A percentile compares a stretch with the other conserved stretches of the same genome.
These are phyloP conservation scores for Eulimnadia texana DNA, from an alignment of 1,140 invertebrate species.

Conservation along the genomic window DNA sequence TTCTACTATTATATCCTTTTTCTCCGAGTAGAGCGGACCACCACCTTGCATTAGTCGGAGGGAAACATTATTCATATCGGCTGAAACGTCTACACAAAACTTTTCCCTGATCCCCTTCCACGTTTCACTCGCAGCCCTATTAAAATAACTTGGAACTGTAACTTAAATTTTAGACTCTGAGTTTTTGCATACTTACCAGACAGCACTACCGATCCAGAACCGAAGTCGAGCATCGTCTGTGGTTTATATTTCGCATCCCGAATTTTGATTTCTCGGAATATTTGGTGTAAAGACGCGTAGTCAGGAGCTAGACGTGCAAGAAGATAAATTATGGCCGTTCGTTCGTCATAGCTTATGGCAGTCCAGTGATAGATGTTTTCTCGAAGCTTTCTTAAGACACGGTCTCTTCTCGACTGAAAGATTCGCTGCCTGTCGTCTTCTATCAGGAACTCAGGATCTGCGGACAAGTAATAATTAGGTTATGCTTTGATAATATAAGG, in stretches of 20 bases:
- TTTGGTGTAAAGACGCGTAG: constrained; percentile 50
- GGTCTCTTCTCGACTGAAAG: not conserved
- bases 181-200: no score
- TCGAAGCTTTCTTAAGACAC: constrained; percentile 34
- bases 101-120: constrained; percentile 65
- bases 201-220: constrained; percentile 71
- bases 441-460: constrained; percentile 1
- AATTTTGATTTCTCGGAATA: constrained; percentile 56
- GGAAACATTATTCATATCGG: constrained; percentile 63
- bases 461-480: no score
- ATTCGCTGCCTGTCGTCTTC: constrained; percentile 23
- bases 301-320: constrained; percentile 49
- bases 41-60: constrained; percentile 49
- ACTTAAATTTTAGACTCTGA: no score
- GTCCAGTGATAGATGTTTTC: constrained; percentile 50
- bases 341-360: constrained; percentile 47
- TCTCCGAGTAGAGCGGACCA: constrained; percentile 24
- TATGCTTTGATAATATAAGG: no score
- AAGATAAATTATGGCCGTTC: constrained; percentile 50
- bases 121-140: constrained; percentile 50
- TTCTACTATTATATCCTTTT: not conserved
- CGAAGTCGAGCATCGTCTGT: constrained; percentile 69
- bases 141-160: not conserved
- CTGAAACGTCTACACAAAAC: constrained; percentile 62
- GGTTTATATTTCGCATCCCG: constrained; percentile 53